Evolutionary conservation across 2,888 invertebrate species (phyloP), one percentile per base, ranked within the genome.

Genomic region (Oxyteleia sp.): DNA sequence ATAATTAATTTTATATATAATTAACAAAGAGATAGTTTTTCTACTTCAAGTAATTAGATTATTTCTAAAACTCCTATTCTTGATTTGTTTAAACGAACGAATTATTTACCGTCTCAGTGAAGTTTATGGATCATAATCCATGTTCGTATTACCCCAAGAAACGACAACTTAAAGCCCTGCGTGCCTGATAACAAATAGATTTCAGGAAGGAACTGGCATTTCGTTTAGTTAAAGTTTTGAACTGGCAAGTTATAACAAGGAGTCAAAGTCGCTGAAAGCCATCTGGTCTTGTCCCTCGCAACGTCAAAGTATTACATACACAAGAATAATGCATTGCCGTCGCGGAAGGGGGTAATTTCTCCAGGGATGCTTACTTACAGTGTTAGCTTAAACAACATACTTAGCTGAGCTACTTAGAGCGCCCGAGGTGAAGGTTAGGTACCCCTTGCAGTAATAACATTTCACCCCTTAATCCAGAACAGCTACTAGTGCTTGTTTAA

Each of bases 371-470:
- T 91, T 92, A 91, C 91, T 92, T 90, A 88, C 91, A 88, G 87
- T 92, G 93, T 93, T 93, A 89, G 92, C 91, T 93, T 88, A 92
- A 92, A 93, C 92, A 93, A 93, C 93, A 93, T 92, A 93, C 93
- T 93, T 93, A 93, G 91, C 90, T 90, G 88, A 89, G 92, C 92
- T 93, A 93, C 93, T 93, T 93, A 92, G 91, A 88, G 89, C 90
- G 87, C 86, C 86, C 86, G 88, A 85, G 82, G 87, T 85, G 88
- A 88, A 91, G 90, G 90, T 92, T 88, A 90, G 90, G 90, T 92
- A 91, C 92, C 92, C 93, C 91, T 93, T 92, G 91, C 92, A 93
- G 92, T 91, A 93, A 93, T 90, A 93, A 92, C 92, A 92, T 92
- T 93, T 91, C 91, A 91, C 91, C 91, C 92, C 91, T 91, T 92